Conservation (phyloP, 2,113 vertebrate genomes). For the Gambusia holbrooki region DNA sequence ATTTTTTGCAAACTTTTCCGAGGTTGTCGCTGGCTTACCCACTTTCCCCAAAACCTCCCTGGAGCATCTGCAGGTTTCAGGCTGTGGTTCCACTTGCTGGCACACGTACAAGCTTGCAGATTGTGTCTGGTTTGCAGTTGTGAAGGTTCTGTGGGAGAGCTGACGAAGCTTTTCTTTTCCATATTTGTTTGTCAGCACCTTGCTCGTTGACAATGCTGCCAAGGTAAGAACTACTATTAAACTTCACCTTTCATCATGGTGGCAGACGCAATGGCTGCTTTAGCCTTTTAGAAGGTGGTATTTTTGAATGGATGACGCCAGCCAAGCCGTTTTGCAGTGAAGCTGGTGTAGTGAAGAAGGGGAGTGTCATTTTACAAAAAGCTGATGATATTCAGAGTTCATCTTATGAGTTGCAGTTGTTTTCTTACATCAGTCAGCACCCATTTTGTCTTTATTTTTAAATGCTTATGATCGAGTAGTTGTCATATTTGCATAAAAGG, state of each 20-base stretch:
- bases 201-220: background rate
- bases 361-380: background rate
- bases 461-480: background rate
- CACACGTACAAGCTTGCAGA: background rate
- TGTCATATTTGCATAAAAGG: too few species aligned
- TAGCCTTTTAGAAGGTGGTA: background rate
- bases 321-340: background rate
- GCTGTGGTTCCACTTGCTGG: background rate
- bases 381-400: background rate
- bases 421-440: background rate
- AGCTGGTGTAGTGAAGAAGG: background rate
- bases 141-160: background rate
- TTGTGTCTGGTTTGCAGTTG: background rate
- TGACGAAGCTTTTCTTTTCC: background rate
- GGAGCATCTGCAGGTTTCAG: background rate
- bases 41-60: background rate
- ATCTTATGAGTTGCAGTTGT: slow-evolving; percentile 3
- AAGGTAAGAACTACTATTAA: background rate
- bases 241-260: background rate
- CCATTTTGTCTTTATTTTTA: background rate
- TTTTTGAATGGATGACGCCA: background rate
- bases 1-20: too few species aligned
- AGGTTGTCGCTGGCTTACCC: too few species aligned
- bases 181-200: background rate
- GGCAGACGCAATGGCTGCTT: background rate